Conservation (phyloP, 2,888 invertebrate genomes). For the Endotricha flammealis region DNA sequence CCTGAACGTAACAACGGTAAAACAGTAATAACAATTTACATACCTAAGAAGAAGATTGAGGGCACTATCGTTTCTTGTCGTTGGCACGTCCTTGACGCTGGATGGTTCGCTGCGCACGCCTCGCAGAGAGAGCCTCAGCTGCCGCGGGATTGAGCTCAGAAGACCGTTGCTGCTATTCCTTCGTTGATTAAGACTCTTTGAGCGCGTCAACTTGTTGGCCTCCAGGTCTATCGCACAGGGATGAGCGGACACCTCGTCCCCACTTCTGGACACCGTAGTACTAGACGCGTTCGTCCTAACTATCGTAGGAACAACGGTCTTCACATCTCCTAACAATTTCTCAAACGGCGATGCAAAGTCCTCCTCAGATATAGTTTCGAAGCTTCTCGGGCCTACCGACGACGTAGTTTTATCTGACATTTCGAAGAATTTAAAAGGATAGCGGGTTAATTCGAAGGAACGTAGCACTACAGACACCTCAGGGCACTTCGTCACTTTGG, state of each 20-base stretch:
- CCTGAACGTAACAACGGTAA: too few species aligned
- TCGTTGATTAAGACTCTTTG: slow-evolving; percentile 69
- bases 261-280: slow-evolving; percentile 49
- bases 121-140: slow-evolving; percentile 69
- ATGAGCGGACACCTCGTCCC: slow-evolving; percentile 50
- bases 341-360: slow-evolving; percentile 70
- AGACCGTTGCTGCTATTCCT: slow-evolving; percentile 72
- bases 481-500: slow-evolving; percentile 76
- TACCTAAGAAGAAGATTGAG: slow-evolving; percentile 72
- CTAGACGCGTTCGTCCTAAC: slow-evolving; percentile 67
- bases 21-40: slow-evolving; percentile 27
- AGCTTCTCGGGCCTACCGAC: slow-evolving; percentile 70
- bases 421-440: slow-evolving; percentile 28
- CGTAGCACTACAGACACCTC: slow-evolving; percentile 72
- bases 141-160: slow-evolving; percentile 73
- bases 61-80: slow-evolving; percentile 70
- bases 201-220: slow-evolving; percentile 61
- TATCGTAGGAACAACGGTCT: slow-evolving; percentile 65
- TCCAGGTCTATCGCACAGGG: slow-evolving; percentile 54
- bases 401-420: slow-evolving; percentile 74
- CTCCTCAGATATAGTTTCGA: slow-evolving; percentile 74
- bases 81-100: slow-evolving; percentile 69
- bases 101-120: slow-evolving; percentile 72
- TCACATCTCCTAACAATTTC: slow-evolving; percentile 65
- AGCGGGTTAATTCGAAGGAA: slow-evolving; percentile 48